Percentiles rank a stretch among this genome's conserved stretches.
Conservation (phyloP, 2,113 vertebrate species). For the Eretmodus cyanostictus region DNA sequence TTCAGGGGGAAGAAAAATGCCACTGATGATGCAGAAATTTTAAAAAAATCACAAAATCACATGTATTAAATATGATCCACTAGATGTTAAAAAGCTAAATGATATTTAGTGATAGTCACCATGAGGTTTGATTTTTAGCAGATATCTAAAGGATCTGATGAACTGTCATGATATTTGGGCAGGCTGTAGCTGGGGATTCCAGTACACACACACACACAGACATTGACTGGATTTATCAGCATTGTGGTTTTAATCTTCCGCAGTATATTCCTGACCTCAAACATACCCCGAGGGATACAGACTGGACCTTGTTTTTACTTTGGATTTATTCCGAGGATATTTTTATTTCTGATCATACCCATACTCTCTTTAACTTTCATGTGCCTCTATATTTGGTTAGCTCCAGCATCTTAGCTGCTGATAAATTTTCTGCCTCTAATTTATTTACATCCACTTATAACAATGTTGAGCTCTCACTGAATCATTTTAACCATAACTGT, state of each 20-base stretch:
- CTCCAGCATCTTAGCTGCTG: not conserved
- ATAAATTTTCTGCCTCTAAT: not conserved
- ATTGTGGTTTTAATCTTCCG: not conserved
- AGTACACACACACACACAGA: not conserved
- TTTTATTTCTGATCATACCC: not conserved
- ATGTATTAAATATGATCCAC: not conserved
- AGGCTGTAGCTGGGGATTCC: not conserved
- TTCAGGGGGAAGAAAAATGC: not conserved
- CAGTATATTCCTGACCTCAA: not conserved
- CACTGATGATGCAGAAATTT: not conserved
- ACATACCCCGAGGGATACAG: not conserved
- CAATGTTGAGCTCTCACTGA: not conserved
- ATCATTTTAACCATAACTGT: not conserved
- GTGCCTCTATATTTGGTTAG: accelerated
- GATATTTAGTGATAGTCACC: not conserved
- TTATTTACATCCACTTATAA: not conserved
- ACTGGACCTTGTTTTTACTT: not conserved
- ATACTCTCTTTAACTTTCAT: not conserved
- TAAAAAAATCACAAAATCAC: accelerated
- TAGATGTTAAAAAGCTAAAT: not conserved
- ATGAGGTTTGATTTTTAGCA: not conserved
- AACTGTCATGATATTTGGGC: not conserved
- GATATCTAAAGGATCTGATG: not conserved
- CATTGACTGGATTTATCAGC: not conserved
- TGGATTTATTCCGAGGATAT: not conserved